Conservation (phyloP, 2,113 vertebrate species). For the Dasypus novemcinctus region DNA sequence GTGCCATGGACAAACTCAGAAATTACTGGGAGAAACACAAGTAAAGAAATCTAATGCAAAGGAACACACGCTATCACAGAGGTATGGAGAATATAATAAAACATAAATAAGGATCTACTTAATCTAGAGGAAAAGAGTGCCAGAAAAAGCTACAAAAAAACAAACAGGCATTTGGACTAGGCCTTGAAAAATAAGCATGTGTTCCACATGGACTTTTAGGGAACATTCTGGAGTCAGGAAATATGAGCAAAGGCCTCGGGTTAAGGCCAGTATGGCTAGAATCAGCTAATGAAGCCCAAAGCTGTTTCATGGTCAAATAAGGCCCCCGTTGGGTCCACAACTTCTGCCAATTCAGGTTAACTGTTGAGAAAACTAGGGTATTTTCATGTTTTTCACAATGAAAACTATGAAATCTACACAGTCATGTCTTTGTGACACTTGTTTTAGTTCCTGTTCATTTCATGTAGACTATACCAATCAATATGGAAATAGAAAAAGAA, state of each 20-base stretch:
- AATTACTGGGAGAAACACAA: not conserved
- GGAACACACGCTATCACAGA: not conserved
- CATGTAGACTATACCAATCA: not conserved
- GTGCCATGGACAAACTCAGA: not conserved
- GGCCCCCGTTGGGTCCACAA: not conserved
- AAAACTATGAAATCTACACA: not conserved
- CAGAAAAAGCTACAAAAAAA: not conserved
- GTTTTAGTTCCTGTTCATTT: not conserved
- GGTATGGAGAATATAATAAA: not conserved
- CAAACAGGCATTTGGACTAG: not conserved
- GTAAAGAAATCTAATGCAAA: not conserved
- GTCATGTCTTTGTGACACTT: not conserved
- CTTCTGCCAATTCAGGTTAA: not conserved
- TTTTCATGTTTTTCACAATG: not conserved
- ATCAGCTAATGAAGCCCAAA: not conserved
- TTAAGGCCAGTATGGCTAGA: not conserved
- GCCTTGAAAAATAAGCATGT: not conserved
- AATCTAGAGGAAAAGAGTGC: not conserved
- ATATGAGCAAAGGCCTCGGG: not conserved
- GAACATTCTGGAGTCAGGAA: not conserved
- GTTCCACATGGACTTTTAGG: not conserved
- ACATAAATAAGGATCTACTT: not conserved
- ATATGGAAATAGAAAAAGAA: not conserved
- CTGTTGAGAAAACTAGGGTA: not conserved
- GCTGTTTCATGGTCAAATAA: not conserved